Evolutionary conservation across 2,797 vertebrate genomes (phyloP).

Genomic region (Distichodus sexfasciatus): DNA sequence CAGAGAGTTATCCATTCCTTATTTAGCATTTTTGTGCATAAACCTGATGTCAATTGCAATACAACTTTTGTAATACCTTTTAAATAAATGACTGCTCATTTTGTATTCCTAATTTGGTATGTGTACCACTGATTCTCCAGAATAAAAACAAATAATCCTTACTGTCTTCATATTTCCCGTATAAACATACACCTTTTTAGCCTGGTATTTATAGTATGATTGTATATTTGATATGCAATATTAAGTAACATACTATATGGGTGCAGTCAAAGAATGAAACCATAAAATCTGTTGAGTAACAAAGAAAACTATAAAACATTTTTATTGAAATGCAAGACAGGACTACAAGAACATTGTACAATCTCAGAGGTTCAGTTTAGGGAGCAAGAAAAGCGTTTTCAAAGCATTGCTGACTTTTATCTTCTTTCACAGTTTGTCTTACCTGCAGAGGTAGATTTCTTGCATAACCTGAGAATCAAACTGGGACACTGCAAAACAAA

Average conservation of each 20-base stretch:
- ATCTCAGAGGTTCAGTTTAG: constrained; percentile 73
- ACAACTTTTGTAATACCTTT: constrained; percentile 73
- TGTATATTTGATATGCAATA: too few relatives aligned
- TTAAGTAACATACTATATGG: neutral
- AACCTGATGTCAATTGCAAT: constrained; percentile 64
- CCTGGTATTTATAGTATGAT: too few relatives aligned
- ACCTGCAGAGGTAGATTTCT: constrained; percentile 95
- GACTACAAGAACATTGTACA: constrained; percentile 83
- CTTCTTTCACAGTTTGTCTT: constrained; percentile 88
- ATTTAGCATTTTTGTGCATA: constrained; percentile 55
- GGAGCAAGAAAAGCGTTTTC: constrained; percentile 77
- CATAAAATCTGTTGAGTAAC: neutral
- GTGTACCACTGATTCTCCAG: neutral
- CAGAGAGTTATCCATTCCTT: constrained; percentile 28
- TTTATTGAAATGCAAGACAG: constrained; percentile 92
- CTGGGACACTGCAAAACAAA: constrained; percentile 74
- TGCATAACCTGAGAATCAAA: constrained; percentile 91
- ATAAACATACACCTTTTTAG: too few relatives aligned
- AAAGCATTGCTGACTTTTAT: constrained; percentile 78
- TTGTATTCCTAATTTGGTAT: constrained; percentile 36
- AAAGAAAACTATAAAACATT: constrained; percentile 88
- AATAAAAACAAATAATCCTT: constrained; percentile 24
- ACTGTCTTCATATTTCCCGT: too few relatives aligned
- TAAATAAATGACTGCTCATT: constrained; percentile 45
- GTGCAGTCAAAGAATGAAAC: neutral